Evolutionary conservation across 2,888 invertebrate species (phyloP).

Genomic region (Barypeithes pellucidus): DNA sequence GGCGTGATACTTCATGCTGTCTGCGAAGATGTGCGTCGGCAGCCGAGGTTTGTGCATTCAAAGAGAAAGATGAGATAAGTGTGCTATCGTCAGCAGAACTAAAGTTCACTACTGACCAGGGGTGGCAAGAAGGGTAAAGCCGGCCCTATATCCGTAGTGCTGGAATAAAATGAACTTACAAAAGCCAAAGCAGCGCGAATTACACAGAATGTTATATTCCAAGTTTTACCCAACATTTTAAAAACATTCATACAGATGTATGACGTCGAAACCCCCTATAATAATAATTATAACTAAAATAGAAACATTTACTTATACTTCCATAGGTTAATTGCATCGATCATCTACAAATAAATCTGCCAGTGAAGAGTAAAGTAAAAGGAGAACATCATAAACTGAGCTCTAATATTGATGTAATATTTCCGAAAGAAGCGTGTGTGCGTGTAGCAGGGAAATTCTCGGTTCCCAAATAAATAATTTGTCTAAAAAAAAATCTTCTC

Average conservation of each 20-base stretch:
- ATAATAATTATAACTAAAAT: slow-evolving; percentile 1
- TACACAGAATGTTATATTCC: not conserved
- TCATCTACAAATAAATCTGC: slow-evolving; percentile 27
- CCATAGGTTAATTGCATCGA: slow-evolving; percentile 29
- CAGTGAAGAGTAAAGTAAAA: slow-evolving; percentile 28
- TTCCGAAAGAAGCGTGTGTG: slow-evolving; percentile 7
- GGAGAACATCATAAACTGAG: slow-evolving; percentile 30
- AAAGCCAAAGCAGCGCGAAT: too few species aligned
- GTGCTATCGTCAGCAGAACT: too few species aligned
- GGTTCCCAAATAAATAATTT: not conserved
- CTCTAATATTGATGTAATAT: not conserved
- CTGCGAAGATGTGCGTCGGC: too few species aligned
- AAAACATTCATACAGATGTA: not conserved
- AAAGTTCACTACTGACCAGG: too few species aligned
- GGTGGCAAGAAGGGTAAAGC: too few species aligned
- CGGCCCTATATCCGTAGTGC: too few species aligned
- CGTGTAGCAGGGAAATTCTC: not conserved
- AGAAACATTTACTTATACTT: slow-evolving; percentile 15
- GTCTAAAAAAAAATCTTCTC: too few species aligned
- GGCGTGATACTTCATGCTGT: too few species aligned
- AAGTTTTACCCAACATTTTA: not conserved
- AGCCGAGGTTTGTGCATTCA: too few species aligned
- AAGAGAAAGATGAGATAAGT: too few species aligned
- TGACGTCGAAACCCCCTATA: not conserved
- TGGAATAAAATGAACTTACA: too few species aligned